Conservation (phyloP, 2,113 vertebrate genomes). For the Pica pica region DNA sequence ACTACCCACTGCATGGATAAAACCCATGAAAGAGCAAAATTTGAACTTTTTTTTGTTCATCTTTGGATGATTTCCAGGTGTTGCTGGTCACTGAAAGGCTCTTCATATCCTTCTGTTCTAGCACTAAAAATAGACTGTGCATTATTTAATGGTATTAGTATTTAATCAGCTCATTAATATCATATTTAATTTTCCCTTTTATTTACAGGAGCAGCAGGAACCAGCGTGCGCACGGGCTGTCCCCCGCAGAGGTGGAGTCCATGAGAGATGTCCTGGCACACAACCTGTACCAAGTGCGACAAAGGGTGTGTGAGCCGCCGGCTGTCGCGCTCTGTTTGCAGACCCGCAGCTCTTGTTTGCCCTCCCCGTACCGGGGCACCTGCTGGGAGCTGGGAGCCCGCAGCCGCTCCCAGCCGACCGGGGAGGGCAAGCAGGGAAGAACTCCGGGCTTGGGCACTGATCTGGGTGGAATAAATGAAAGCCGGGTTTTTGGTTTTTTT, state of each 20-base stretch:
- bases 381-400: background rate
- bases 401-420: background rate
- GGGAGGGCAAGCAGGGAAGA: background rate
- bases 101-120: background rate
- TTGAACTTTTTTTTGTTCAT: background rate
- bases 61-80: background rate
- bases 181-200: background rate
- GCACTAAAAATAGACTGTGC: background rate
- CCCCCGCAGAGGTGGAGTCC: slow-evolving; percentile 77
- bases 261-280: slow-evolving; percentile 86
- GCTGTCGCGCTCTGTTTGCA: background rate
- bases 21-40: background rate
- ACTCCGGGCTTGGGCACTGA: rapidly evolving
- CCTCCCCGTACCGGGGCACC: background rate
- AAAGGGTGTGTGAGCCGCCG: slow-evolving; percentile 73
- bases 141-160: background rate
- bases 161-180: background rate
- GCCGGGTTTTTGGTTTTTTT: no score
- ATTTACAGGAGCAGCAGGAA: slow-evolving; percentile 63
- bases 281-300: slow-evolving; percentile 90
- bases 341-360: background rate
- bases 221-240: slow-evolving; percentile 60
- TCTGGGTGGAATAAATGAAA: background rate
- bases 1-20: background rate
- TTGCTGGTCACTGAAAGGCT: background rate